Conservation (phyloP, 2,797 vertebrate species). For the Acridotheres tristis region DNA sequence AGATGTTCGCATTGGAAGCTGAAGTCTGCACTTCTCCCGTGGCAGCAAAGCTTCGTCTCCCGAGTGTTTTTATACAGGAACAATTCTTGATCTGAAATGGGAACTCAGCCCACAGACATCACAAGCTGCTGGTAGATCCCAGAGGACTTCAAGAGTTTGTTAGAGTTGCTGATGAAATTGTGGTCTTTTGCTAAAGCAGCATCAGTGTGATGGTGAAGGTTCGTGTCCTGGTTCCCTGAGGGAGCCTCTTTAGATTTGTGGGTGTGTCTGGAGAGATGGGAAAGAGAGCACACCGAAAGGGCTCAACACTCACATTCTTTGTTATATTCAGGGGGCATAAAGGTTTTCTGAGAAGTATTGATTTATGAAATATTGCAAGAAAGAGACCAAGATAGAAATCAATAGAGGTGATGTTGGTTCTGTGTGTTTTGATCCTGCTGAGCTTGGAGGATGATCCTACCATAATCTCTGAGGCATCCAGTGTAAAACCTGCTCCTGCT, state of each 20-base stretch:
- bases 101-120: not conserved
- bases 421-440: conserved; percentile 61
- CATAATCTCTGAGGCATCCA: conserved; percentile 38
- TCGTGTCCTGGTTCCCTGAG: not conserved
- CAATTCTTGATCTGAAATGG: not conserved
- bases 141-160: not conserved
- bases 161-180: not conserved
- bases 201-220: not conserved
- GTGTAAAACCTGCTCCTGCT: not conserved
- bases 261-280: not conserved
- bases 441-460: conserved; percentile 50
- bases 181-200: not conserved
- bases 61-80: not conserved
- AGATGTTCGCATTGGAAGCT: fast-evolving
- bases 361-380: conserved; percentile 54
- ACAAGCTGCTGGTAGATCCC: not conserved
- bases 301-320: not conserved
- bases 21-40: not conserved
- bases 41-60: not conserved
- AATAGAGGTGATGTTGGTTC: conserved; percentile 54
- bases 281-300: not conserved
- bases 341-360: conserved; percentile 37
- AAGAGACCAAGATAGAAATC: conserved; percentile 59
- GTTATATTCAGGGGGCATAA: not conserved
- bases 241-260: not conserved